Percentiles rank a stretch among this genome's conserved stretches.
Evolutionary conservation across 2,797 vertebrate genomes (phyloP).

Genomic region (Crocidura indochinensis): DNA sequence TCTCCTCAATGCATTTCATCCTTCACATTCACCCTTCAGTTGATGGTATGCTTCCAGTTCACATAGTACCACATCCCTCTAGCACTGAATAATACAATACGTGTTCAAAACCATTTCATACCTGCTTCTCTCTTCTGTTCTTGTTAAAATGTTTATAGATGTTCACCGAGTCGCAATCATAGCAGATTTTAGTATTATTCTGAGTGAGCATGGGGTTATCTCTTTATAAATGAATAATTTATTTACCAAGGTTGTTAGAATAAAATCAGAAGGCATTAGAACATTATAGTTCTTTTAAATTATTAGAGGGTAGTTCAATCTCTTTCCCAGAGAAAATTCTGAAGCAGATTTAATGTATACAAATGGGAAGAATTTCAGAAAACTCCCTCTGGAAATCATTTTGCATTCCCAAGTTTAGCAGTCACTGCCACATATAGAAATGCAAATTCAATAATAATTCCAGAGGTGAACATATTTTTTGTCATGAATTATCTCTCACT

Average conservation of each 20-base stretch:
- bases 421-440: background rate
- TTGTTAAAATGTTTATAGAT: background rate
- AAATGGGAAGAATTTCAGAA: background rate
- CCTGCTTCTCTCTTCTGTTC: background rate
- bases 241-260: constrained; percentile 2
- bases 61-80: no score
- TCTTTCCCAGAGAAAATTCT: constrained; percentile 4
- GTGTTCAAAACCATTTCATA: background rate
- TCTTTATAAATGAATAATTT: constrained; percentile 20
- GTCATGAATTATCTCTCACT: background rate
- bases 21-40: background rate
- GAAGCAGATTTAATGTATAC: background rate
- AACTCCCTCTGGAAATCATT: background rate
- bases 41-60: background rate
- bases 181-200: background rate
- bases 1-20: background rate
- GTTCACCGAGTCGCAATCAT: background rate
- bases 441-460: background rate
- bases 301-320: background rate
- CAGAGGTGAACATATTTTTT: background rate
- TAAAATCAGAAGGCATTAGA: background rate
- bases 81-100: accelerated
- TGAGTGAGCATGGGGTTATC: background rate
- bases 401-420: constrained; percentile 12
- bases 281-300: constrained; percentile 3